Conservation (phyloP, 1,140 invertebrate genomes). For the Solen grandis region DNA sequence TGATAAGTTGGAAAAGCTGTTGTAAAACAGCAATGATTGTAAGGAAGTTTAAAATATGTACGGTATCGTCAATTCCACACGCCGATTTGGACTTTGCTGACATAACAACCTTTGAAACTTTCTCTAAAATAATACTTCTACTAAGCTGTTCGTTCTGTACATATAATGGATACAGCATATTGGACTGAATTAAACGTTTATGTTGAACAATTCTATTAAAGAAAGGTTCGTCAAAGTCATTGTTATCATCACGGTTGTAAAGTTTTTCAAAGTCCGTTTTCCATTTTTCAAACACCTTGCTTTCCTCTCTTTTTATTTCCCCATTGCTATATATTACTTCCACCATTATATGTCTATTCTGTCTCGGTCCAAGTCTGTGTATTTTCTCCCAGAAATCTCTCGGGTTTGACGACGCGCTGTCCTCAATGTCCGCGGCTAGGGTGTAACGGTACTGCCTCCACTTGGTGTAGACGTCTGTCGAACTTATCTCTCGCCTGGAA, state of each 20-base stretch:
- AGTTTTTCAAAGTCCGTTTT: conserved; percentile 31
- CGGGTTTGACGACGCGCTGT: conserved; percentile 22
- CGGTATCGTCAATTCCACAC: conserved; percentile 27
- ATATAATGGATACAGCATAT: conserved; percentile 48
- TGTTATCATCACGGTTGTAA: conserved; percentile 23
- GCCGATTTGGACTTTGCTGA: conserved; percentile 19
- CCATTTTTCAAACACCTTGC: conserved; percentile 9
- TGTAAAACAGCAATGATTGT: conserved; percentile 22
- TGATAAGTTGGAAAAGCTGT: conserved; percentile 50
- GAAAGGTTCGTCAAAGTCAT: conserved; percentile 28
- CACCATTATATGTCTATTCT: background rate
- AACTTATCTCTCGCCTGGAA: conserved; percentile 18
- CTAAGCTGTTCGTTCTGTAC: conserved; percentile 24
- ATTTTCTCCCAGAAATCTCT: conserved; percentile 54
- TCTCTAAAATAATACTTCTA: conserved; percentile 26
- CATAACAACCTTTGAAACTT: conserved; percentile 27
- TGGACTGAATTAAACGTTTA: conserved; percentile 21
- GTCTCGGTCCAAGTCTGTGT: conserved; percentile 28
- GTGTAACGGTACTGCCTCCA: conserved; percentile 23
- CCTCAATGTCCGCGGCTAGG: background rate
- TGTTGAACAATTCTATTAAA: too few relatives aligned
- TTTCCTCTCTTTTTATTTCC: background rate
- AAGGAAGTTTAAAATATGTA: conserved; percentile 33
- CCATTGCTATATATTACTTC: conserved; percentile 1
- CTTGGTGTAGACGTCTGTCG: conserved; percentile 15